Percentiles rank a stretch among this genome's conserved stretches.
Evolutionary conservation across 2,888 invertebrate species (phyloP).

Genomic region (Artemia sp.): DNA sequence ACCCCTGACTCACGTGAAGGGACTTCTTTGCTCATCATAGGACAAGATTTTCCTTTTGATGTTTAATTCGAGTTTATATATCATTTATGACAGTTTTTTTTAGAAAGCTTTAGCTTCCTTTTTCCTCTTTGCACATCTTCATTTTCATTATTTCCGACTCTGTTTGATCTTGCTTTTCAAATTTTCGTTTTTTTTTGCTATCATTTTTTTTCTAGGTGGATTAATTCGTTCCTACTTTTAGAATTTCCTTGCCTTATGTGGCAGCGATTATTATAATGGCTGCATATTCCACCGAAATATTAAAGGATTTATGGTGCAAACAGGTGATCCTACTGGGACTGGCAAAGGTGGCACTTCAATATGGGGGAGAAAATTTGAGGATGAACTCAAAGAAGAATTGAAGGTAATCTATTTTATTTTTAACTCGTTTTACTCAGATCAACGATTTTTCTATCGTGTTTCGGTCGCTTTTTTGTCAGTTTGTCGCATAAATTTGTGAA

Average conservation of each 20-base stretch:
- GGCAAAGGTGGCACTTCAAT: constrained; percentile 95
- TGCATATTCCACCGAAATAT: constrained; percentile 59
- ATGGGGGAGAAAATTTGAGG: constrained; percentile 91
- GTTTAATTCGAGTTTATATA: too few relatives aligned
- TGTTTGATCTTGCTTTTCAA: background rate
- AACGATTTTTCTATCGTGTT: too few relatives aligned
- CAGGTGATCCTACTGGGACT: constrained; percentile 66
- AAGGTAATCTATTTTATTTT: constrained; percentile 41
- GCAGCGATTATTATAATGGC: constrained; percentile 73
- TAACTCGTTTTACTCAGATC: too few relatives aligned
- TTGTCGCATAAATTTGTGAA: too few relatives aligned
- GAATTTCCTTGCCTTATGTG: constrained; percentile 92
- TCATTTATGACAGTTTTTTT: too few relatives aligned
- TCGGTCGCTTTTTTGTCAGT: too few relatives aligned
- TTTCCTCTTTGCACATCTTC: background rate
- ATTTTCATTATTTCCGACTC: background rate
- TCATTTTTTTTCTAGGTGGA: constrained; percentile 15
- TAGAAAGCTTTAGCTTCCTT: background rate
- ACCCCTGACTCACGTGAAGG: too few relatives aligned
- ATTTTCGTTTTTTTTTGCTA: constrained; percentile 2
- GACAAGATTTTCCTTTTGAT: too few relatives aligned
- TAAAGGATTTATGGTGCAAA: constrained; percentile 61
- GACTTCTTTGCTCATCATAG: too few relatives aligned
- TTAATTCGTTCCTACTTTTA: constrained; percentile 30
- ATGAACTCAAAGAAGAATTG: constrained; percentile 85